Evolutionary conservation across 1,140 invertebrate species (phyloP).

Genomic region (Aethina tumida): DNA sequence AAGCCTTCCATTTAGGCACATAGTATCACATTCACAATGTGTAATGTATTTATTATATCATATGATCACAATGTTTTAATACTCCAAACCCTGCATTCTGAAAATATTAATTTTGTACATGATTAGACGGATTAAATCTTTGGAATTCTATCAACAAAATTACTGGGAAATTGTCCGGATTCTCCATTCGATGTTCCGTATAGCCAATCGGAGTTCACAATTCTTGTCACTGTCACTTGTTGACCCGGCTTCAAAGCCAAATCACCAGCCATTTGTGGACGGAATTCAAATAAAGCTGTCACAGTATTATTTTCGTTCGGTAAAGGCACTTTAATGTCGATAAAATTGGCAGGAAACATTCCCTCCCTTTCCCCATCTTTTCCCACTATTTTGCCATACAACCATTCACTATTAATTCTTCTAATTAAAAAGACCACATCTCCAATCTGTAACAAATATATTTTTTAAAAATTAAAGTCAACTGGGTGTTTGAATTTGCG

Average conservation of each 20-base stretch:
- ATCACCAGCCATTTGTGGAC: constrained; percentile 37
- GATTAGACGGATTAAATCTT: constrained; percentile 6
- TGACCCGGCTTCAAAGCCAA: constrained; percentile 51
- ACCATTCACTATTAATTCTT: constrained; percentile 69
- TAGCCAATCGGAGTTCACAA: constrained; percentile 72
- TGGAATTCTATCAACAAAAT: constrained; percentile 53
- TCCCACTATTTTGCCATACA: constrained; percentile 58
- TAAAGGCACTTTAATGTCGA: constrained; percentile 65
- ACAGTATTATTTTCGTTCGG: constrained; percentile 35
- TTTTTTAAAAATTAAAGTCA: too few species aligned
- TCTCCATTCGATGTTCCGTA: constrained; percentile 58
- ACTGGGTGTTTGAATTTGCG: too few species aligned
- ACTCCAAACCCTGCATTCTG: constrained; percentile 3
- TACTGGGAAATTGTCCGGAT: constrained; percentile 70
- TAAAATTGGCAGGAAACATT: constrained; percentile 71
- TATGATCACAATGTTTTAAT: constrained; percentile 7
- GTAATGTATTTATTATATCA: constrained; percentile 14
- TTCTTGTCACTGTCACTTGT: constrained; percentile 56
- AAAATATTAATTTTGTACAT: constrained; percentile 4
- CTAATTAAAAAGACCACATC: constrained; percentile 59
- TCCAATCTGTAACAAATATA: constrained; percentile 45
- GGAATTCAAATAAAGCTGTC: constrained; percentile 42
- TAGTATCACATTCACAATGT: constrained; percentile 15
- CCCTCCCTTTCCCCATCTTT: constrained; percentile 52
- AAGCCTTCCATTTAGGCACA: constrained; percentile 13